Evolutionary conservation across 2,113 vertebrate species (phyloP), one percentile per base, ranked within the genome.

Genomic region (Gila orcuttii): DNA sequence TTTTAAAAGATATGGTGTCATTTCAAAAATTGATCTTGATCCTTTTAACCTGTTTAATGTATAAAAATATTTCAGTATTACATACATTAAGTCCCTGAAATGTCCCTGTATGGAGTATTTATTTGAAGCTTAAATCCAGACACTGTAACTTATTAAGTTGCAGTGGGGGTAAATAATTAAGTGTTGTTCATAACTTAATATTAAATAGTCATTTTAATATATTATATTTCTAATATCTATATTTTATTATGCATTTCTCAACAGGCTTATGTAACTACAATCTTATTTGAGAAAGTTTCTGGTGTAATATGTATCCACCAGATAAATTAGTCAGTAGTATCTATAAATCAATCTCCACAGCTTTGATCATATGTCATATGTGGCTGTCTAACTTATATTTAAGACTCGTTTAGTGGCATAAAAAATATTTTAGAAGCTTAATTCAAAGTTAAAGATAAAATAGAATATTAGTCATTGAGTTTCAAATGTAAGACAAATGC

Each of bases 281-380:
- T 31, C n/a, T 25, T 47, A 13, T 64, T 64, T 47, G 7, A 64
- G 39, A 2, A 45, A 39, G 23, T 28, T 80, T 79, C 4, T 39
- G 77, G 55, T 79, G n/a, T 60, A 39, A 79, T 23, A 79, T 73
- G 39, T 47, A n/a, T 57, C 19, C 45, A 50, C 47, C 36, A 21
- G 5, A 79, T 42, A 42, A 79, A 60, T 79, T 42, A 42, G 11
- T 60, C 55, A 62, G 6, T 60, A 79, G 12, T 9, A 23, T 15
- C 59, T 21, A 47, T 80, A 66, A 80, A 45, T 80, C 5, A 31
- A n/a, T 45, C 39, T 33, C 28, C 9, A 36, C 17, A 23, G 69
- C 68, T 42, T 42, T 73, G 9, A 79, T 60, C 12, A 39, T 8
- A 7, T 42, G 11, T 28, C 15, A 47, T 19, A 25, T 64, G 23